These are phyloP conservation scores for Coregonus suidteri DNA, from an alignment of 2,797 vertebrate genomes.

Conservation along the genomic window DNA sequence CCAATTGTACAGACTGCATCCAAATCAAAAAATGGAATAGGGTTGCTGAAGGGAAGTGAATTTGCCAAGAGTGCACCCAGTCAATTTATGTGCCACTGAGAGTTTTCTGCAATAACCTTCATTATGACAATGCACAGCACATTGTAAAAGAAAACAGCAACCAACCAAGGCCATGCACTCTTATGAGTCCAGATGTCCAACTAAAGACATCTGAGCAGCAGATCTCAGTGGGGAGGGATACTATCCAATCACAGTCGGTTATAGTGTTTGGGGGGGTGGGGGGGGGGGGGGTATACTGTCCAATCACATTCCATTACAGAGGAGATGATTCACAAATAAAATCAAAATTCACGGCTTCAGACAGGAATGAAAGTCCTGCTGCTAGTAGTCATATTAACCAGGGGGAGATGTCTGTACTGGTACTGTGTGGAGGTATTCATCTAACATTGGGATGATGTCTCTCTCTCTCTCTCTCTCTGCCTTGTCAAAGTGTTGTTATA, in stretches of 20 bases:
- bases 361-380: conserved; percentile 5
- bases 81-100: not conserved
- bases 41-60: not conserved
- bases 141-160: conserved; percentile 24
- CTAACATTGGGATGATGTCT: conserved; percentile 44
- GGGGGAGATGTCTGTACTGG: conserved; percentile 11
- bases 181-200: not conserved
- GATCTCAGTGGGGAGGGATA: conserved; percentile 36
- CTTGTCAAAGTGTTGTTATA: not conserved
- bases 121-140: not conserved
- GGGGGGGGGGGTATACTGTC: too few species aligned
- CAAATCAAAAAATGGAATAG: not conserved
- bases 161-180: conserved; percentile 22
- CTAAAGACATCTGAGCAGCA: conserved; percentile 32
- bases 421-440: conserved; percentile 26
- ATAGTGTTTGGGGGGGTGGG: not conserved
- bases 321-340: not conserved
- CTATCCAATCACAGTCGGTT: conserved; percentile 28
- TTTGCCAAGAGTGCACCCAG: not conserved
- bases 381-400: not conserved
- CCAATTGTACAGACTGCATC: not conserved
- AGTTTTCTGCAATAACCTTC: conserved; percentile 6
- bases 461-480: not conserved
- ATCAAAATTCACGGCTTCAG: not conserved
- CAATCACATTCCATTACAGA: too few species aligned